Evolutionary conservation across 2,113 vertebrate species (phyloP), one percentile per base, ranked within the genome.

Genomic region (Erpornis zantholeuca): DNA sequence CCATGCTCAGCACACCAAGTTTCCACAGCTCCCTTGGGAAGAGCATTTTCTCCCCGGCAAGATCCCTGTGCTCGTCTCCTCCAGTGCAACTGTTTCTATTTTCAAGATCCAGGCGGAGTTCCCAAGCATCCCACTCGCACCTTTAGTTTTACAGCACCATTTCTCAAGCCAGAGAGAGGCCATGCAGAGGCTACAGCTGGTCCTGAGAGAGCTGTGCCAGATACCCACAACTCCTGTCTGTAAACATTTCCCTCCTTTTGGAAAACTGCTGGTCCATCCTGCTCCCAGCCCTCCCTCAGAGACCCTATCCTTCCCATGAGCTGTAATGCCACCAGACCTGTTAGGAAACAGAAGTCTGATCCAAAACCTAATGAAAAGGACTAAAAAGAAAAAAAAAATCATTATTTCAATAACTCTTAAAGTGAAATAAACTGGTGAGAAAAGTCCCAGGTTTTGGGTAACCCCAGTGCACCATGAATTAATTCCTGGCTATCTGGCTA

Each of bases 1-100:
- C 10, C 0, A 0, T 0, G 2, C 59, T 52, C 15, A 0, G 27
- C 23, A 11, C 40, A 4, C 1, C 5, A 3, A 9, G 2, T 18
- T 82, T 25, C 50, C 33, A 12, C 65, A 31, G 36, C 47, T 94
- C 40, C n/a, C 52, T 69, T 8, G 11, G 19, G 10, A 45, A 50
- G 9, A 33, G 12, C 13, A 1, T 47, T 61, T 68, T 20, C 45
- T 45, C 10, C 11, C 47, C 31, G 8, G 20, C 0, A 2, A 69
- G 22, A 45, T 12, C 22, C 25, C n/a, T 3, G 59, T 22, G 25
- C 33, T 85, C 2, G 0, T 15, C 35, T 54, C 11, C 23, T 23
- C 31, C 29, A 40, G 47, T 1, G 9, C 47, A 71, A 16, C 5
- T 13, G 2, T 22, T 36, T 31, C 33, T 15, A 20, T 53, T 65